phyloP scores from a whole-genome alignment of 2,888 invertebrate species.

The Amiota minor region DNA sequence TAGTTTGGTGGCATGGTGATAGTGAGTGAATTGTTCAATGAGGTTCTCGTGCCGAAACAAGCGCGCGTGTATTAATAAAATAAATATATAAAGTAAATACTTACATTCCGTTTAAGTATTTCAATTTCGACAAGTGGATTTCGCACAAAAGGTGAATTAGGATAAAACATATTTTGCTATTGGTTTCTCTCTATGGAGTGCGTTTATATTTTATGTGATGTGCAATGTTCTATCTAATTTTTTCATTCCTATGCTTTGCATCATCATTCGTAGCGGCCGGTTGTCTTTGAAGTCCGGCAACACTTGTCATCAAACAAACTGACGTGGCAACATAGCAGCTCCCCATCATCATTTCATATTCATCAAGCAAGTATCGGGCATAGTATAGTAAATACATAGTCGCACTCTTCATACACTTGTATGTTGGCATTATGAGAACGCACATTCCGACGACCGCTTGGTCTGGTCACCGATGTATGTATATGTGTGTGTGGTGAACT shows the following conservation, averaged over 20 bases:
- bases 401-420: conserved; percentile 43
- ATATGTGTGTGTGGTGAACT: conserved; percentile 51
- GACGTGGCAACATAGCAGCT: conserved; percentile 67
- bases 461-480: conserved; percentile 20
- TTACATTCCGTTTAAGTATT: conserved; percentile 70
- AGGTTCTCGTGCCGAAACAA: too few relatives aligned
- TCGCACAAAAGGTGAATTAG: conserved; percentile 70
- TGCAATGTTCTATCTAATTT: conserved; percentile 41
- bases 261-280: conserved; percentile 43
- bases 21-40: too few relatives aligned
- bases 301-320: conserved; percentile 36
- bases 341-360: conserved; percentile 32
- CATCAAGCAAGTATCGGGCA: conserved; percentile 7
- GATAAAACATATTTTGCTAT: conserved; percentile 66
- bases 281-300: conserved; percentile 37
- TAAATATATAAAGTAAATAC: conserved; percentile 41
- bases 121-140: conserved; percentile 69
- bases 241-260: conserved; percentile 41
- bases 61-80: background rate
- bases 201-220: background rate
- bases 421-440: background rate
- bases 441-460: conserved; percentile 40
- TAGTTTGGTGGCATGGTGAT: too few relatives aligned
- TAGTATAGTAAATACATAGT: conserved; percentile 8
- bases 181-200: too few relatives aligned